Percentiles rank a stretch among this genome's conserved stretches.
Evolutionary conservation across 2,888 invertebrate species (phyloP).

Genomic region (Orchestes rusci): DNA sequence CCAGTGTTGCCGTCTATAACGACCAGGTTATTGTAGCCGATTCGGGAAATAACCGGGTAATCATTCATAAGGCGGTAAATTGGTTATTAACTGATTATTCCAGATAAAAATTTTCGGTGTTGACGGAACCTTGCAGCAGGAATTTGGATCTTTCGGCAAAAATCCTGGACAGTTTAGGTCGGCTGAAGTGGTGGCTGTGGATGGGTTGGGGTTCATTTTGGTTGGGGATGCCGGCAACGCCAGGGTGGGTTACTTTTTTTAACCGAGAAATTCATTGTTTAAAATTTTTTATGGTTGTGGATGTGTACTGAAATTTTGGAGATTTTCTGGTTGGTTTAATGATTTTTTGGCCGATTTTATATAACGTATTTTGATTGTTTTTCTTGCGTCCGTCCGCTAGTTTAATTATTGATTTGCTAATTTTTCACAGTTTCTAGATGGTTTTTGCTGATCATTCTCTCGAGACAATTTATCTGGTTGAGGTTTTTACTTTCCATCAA

Average conservation of each 20-base stretch:
- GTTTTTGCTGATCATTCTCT: too few species aligned
- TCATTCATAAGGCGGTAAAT: background rate
- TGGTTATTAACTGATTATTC: constrained; percentile 1
- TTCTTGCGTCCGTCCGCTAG: too few species aligned
- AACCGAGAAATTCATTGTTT: background rate
- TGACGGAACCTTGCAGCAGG: constrained; percentile 50
- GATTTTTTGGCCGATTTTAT: too few species aligned
- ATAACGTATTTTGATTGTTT: too few species aligned
- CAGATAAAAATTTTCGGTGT: constrained; percentile 45
- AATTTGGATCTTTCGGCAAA: constrained; percentile 61
- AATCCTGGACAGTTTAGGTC: constrained; percentile 64
- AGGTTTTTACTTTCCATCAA: too few species aligned
- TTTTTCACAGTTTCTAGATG: too few species aligned
- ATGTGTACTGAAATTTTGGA: too few species aligned
- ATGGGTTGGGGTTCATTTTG: constrained; percentile 64
- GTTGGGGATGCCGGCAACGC: constrained; percentile 76
- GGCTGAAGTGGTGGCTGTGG: constrained; percentile 66
- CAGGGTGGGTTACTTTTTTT: constrained; percentile 36
- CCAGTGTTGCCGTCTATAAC: constrained; percentile 57
- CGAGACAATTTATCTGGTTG: too few species aligned
- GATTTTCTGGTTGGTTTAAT: too few species aligned
- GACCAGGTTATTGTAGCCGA: constrained; percentile 55
- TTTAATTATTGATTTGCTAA: too few species aligned
- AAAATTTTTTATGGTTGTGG: too few species aligned
- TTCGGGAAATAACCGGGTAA: constrained; percentile 59